Evolutionary conservation across 35 echinoderm and acorn worm genomes (phyloP).

Genomic region (Heliocidaris tuberculata): DNA sequence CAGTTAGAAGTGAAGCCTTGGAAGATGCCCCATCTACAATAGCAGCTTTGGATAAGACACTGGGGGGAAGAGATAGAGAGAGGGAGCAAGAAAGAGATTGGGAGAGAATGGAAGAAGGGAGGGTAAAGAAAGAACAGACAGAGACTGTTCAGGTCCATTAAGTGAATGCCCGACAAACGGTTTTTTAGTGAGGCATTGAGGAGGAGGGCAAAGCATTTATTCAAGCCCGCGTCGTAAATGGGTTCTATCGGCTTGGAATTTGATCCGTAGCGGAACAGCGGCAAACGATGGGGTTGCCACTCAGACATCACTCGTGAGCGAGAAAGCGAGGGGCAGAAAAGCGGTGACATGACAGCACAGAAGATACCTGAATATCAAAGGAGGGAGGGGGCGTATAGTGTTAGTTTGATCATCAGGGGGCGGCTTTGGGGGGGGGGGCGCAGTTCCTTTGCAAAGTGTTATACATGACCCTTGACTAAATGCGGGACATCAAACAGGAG

Average conservation of each 20-base stretch:
- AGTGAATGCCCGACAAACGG: constrained; percentile 34
- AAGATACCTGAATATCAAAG: constrained; percentile 5
- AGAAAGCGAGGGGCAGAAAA: background rate
- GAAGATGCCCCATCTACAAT: background rate
- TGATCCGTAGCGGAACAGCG: constrained; percentile 50
- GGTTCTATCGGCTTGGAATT: constrained; percentile 46
- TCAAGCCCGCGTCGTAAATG: constrained; percentile 37
- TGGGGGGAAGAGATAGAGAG: background rate
- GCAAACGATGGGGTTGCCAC: constrained; percentile 22
- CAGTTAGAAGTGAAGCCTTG: background rate
- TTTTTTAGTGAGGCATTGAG: constrained; percentile 30
- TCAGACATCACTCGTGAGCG: constrained; percentile 7
- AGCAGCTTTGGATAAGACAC: background rate
- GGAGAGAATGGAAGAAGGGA: background rate
- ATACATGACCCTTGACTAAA: too few species aligned
- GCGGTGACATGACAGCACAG: background rate
- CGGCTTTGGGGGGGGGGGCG: background rate
- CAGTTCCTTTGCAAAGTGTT: background rate
- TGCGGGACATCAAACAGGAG: too few species aligned
- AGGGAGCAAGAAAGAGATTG: background rate
- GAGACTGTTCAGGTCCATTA: constrained; percentile 47
- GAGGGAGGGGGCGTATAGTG: background rate
- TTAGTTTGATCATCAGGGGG: too few species aligned
- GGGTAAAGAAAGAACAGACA: background rate
- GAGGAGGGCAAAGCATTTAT: constrained; percentile 38